These are phyloP conservation scores for Coryphaenoides rupestris DNA, from an alignment of 2,113 vertebrate genomes.

Conservation along the genomic window DNA sequence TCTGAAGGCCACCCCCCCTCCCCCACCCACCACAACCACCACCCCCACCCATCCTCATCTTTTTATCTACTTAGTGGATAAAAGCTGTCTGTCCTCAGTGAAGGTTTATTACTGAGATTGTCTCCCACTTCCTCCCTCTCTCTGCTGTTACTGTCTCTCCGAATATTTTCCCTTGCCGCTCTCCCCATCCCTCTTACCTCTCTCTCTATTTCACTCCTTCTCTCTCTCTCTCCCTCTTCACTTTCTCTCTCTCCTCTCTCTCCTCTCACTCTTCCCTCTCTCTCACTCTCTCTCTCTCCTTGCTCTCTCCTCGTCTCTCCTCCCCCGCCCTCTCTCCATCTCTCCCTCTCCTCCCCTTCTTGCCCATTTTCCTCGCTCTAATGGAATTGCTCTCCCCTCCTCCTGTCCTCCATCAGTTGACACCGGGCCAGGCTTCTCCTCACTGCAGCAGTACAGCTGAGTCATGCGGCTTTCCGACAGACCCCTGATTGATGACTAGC, in stretches of 20 bases:
- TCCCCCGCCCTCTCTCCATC: not conserved
- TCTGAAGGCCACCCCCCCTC: constrained; percentile 30
- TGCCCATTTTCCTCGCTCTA: constrained; percentile 19
- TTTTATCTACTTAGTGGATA: constrained; percentile 29
- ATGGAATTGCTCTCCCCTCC: constrained; percentile 39
- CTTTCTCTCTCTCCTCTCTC: too few species aligned
- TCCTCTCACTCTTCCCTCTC: not conserved
- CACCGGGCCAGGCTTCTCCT: constrained; percentile 50
- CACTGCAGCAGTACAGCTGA: constrained; percentile 62
- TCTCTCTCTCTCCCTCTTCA: not conserved
- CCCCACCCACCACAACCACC: too few species aligned
- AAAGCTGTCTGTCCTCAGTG: constrained; percentile 52
- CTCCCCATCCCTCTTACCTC: too few species aligned
- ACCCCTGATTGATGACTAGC: constrained; percentile 56
- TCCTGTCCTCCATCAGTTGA: constrained; percentile 46
- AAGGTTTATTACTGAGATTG: constrained; percentile 53
- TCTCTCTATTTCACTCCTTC: not conserved
- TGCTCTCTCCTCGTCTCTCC: not conserved
- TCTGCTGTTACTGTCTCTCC: not conserved
- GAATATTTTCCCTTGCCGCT: not conserved
- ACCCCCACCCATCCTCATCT: too few species aligned
- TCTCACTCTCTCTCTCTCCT: constrained; percentile 1
- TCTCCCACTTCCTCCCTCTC: not conserved
- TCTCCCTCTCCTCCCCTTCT: not conserved
- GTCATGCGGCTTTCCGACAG: constrained; percentile 59